Evolutionary conservation across 2,888 invertebrate genomes (phyloP), one percentile per base, ranked within the genome.

Genomic region (Esperia sulphurella): DNA sequence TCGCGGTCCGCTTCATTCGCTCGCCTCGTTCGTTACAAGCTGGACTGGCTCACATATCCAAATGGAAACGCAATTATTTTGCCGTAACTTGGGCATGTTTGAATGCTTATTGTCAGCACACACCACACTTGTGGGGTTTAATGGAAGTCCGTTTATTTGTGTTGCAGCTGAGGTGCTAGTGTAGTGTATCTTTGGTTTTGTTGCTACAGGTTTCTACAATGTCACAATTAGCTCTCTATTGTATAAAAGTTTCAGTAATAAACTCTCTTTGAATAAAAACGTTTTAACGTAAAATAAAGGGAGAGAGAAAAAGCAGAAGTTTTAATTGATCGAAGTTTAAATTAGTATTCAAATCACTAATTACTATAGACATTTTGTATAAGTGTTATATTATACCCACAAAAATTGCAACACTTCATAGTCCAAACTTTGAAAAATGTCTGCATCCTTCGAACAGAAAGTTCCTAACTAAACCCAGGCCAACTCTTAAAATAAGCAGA

Each of bases 1-100:
- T 87, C 84, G 85, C 83, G 88, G 88, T 83, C 78, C 81, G 79
- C 79, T 85, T 84, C 82, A 84, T 86, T 83, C 80, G 79, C 74
- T 77, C 79, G 75, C 69, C 75, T 75, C 81, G 81, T 75, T 75
- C 80, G 83, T 80, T 83, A 78, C 79, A 76, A 78, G 71, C 83
- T 72, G 81, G 74, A 81, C 82, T 67, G 68, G 68, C 71, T 71
- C 79, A 74, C 76, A 79, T 78, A 75, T 79, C 71, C 74, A 65
- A 79, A 80, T 77, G 77, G 67, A 76, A 80, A 77, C 72, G 72
- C 75, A 84, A 83, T 88, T 82, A 83, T 83, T 79, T 79, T 69
- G 57, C 68, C 65, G 72, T 79, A 74, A 76, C 74, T 75, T 65
- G 59, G 31, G 61, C 66, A 69, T 65, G 66, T 70, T 71, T 75